These are phyloP conservation scores for Apogon hyalosoma DNA, from an alignment of 2,797 vertebrate species.

Conservation along the genomic window DNA sequence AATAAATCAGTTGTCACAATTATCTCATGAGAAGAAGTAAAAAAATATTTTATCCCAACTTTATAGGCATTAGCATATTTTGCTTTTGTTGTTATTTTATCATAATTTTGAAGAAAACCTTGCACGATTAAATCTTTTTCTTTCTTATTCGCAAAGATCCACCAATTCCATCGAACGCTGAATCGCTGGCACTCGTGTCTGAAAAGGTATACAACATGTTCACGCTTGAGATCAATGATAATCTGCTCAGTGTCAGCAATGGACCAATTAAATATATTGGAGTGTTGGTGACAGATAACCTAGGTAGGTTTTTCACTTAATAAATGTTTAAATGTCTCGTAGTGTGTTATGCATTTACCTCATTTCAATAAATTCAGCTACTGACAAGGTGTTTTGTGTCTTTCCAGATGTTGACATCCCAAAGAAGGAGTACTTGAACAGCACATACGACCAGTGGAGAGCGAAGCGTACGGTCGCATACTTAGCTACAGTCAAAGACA, in stretches of 20 bases:
- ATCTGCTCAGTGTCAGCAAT: slow-evolving; percentile 38
- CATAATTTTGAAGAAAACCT: background rate
- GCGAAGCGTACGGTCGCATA: background rate
- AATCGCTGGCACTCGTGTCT: fast-evolving
- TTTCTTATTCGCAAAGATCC: slow-evolving; percentile 60
- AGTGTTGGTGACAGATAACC: slow-evolving; percentile 58
- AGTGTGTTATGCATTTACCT: background rate
- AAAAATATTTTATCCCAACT: too few relatives aligned
- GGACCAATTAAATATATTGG: slow-evolving; percentile 73
- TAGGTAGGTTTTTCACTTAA: slow-evolving; percentile 50
- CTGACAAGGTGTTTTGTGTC: slow-evolving; percentile 1
- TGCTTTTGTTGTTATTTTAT: background rate
- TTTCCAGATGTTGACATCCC: background rate
- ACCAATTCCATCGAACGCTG: fast-evolving
- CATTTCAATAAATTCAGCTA: background rate
- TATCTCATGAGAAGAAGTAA: too few relatives aligned
- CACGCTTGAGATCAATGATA: slow-evolving; percentile 33
- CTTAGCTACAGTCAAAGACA: slow-evolving; percentile 62
- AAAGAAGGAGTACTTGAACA: slow-evolving; percentile 12
- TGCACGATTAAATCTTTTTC: background rate
- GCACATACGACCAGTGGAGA: slow-evolving; percentile 66
- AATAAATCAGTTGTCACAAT: background rate
- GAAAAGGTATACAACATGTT: slow-evolving; percentile 20
- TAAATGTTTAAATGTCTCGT: background rate
- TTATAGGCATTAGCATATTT: too few relatives aligned